A percentile compares a stretch with the other conserved stretches of the same genome.
Evolutionary conservation across 2,888 invertebrate species (phyloP).

Genomic region (Drosophila anomelani): DNA sequence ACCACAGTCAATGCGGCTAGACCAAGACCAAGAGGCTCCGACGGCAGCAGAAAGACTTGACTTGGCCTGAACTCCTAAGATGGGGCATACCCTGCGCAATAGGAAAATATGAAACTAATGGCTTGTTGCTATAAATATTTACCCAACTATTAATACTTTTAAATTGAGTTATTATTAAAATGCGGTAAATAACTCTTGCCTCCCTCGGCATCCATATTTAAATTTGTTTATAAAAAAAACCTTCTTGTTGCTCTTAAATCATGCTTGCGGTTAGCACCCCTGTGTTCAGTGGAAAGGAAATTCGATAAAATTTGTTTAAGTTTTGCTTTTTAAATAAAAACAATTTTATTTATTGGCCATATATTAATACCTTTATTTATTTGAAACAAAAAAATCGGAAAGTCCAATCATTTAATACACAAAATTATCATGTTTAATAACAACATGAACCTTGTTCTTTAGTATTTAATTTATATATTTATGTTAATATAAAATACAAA

Average conservation of each 20-base stretch:
- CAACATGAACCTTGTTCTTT: neutral
- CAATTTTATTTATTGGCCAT: neutral
- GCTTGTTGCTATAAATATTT: neutral
- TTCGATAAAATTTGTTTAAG: neutral
- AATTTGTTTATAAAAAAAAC: neutral
- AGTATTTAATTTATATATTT: neutral
- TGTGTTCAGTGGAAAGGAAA: conserved; percentile 7
- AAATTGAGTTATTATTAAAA: neutral
- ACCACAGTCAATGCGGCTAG: conserved; percentile 53
- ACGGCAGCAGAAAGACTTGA: conserved; percentile 43
- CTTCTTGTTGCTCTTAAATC: neutral
- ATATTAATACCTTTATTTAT: neutral
- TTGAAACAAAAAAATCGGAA: neutral
- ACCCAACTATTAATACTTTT: neutral
- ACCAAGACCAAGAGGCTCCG: conserved; percentile 52
- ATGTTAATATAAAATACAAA: too few species aligned
- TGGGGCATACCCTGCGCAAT: conserved; percentile 28
- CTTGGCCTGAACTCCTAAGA: conserved; percentile 24
- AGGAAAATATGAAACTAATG: too few species aligned
- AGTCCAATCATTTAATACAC: neutral
- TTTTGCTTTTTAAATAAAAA: neutral
- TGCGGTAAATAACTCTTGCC: neutral
- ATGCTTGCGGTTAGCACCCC: neutral
- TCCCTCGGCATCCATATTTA: too few species aligned
- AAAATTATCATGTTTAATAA: neutral